These are phyloP conservation scores for Rynchops niger DNA, from an alignment of 2,113 vertebrate species.

Conservation along the genomic window DNA sequence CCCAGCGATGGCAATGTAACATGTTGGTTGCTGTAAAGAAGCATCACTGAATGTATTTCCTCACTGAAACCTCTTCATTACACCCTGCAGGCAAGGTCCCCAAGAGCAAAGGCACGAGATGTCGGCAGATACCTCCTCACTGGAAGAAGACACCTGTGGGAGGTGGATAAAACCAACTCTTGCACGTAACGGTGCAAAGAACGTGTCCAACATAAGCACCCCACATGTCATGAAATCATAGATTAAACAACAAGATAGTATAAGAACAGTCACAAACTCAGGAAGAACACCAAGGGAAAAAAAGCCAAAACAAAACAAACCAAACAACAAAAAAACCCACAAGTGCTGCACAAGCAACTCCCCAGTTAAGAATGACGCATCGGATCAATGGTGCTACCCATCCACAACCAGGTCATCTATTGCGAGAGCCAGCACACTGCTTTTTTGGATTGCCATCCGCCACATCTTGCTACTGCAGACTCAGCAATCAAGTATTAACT, in stretches of 20 bases:
- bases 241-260: not conserved
- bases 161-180: not conserved
- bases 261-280: not conserved
- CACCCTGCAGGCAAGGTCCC: too few species aligned
- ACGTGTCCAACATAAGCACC: not conserved
- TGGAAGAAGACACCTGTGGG: fast-evolving
- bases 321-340: too few species aligned
- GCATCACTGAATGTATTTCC: not conserved
- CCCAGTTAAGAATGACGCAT: not conserved
- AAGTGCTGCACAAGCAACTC: not conserved
- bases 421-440: fast-evolving
- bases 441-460: not conserved
- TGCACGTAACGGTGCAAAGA: not conserved
- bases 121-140: not conserved
- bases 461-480: not conserved
- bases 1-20: not conserved
- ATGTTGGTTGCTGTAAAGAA: not conserved
- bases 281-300: not conserved
- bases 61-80: not conserved
- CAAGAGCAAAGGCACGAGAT: not conserved
- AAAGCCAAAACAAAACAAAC: too few species aligned
- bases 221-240: not conserved
- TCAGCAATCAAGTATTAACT: not conserved
- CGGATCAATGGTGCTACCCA: not conserved
- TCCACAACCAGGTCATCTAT: not conserved